Base-by-base conservation (phyloP, 2,888 invertebrate species). In the Chrysolina americana region DNA sequence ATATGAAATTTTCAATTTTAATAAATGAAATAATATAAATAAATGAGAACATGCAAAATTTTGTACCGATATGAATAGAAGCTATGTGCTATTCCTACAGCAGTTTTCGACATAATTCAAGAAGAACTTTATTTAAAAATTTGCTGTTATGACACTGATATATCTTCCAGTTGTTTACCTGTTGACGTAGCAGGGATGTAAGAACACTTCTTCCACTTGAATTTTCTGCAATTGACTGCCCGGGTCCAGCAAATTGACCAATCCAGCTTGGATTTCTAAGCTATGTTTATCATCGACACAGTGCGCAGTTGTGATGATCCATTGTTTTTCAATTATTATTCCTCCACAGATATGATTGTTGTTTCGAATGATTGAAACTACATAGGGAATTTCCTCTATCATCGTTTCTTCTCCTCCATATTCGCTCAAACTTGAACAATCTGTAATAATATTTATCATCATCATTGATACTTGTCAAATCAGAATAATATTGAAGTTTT, bases 281-380 rank as follows among this genome's bases (percentile, higher is more conserved):
- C 23, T 19, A 5, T 17, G 15, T 23, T 62, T 19, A 21, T 48
- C 17, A 0, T 13, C 62, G 13, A 69, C 69, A n/a, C 69, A 69
- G 19, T 44, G 62, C 6, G 69, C 59, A 21, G 69, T 17, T 15
- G 69, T 62, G 10, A 69, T 17, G 4, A 69, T 62, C 69, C 69
- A 69, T 9, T 62, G 15, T 41, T 15, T 13, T 1, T 36, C 19
- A 41, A 69, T 36, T 1, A 69, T 69, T 11, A 44, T 23, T 28
- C 62, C 69, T 21, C 44, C 59, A 41, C 69, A 69, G 11, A 69
- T n/a, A 6, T 62, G 62, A 36, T 17, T 69, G 21, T 62, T 19
- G 17, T 69, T 19, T 21, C 6, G 41, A 13, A 41, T 8, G 11
- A 69, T 62, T 10, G 69, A 59, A 28, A 62, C 69, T 15, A 62